Percentiles rank a stretch among this genome's conserved stretches.
Evolutionary conservation across 2,888 invertebrate genomes (phyloP).

Genomic region (Celastrina argiolus): DNA sequence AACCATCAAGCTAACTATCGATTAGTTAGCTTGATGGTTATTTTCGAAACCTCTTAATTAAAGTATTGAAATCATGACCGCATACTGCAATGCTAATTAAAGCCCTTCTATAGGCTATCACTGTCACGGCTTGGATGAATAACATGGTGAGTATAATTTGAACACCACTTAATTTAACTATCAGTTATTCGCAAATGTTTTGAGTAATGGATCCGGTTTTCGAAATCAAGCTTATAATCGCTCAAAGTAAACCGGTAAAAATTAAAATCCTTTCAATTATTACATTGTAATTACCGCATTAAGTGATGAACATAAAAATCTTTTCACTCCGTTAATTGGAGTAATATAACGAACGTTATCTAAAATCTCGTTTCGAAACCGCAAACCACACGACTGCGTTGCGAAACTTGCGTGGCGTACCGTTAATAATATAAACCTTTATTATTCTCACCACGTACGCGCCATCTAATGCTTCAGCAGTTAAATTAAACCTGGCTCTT

Average conservation of each 20-base stretch:
- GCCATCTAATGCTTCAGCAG: background rate
- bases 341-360: background rate
- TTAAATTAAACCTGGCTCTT: background rate
- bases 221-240: background rate
- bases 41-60: no score
- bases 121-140: no score
- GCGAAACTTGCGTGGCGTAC: background rate
- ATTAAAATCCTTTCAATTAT: no score
- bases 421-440: background rate
- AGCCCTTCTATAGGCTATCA: no score
- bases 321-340: slow-evolving; percentile 6
- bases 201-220: background rate
- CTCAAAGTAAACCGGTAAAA: background rate
- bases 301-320: background rate
- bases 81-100: no score
- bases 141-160: no score
- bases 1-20: no score
- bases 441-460: background rate
- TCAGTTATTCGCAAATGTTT: background rate
- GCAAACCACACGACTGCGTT: background rate
- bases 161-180: background rate
- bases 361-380: background rate
- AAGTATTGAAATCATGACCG: no score
- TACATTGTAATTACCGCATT: background rate
- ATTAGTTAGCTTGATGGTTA: no score